Evolutionary conservation across 2,113 vertebrate genomes (phyloP), one percentile per base, ranked within the genome.

Genomic region (Brachyhypopomus occidentalis): DNA sequence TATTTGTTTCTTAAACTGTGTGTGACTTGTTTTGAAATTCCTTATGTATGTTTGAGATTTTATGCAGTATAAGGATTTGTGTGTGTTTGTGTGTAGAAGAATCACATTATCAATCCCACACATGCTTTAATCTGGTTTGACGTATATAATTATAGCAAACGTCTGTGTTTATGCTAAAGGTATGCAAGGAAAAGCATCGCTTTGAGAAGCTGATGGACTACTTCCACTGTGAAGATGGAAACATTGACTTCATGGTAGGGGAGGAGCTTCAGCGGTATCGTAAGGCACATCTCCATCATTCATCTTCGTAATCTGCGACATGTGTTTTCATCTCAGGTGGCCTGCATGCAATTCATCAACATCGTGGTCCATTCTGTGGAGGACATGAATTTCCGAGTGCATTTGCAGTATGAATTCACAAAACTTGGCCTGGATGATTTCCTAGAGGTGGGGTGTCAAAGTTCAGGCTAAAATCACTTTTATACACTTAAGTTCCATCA

Each of bases 261-360:
- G 3, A 38, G 67, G 4, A 1, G 23, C 45, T 71, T 72, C 20
- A 5, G 58, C 17, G 11, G 12, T 64, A 60, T 69, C 36, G n/a
- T 67, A 25, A 17, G 27, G n/a, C 27, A 73, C 4, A 20, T 22
- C 30, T 38, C 23, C 36, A 1, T 48, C 23, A 60, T 11, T 86
- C 69, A 11, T 36, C 9, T 81, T 64, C 60, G 34, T 36, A 22
- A 73, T 11, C 20, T 67, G 60, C 1, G 16, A 52, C 45, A 6
- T 67, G 52, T 67, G 27, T 72, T 27, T 76, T 66, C 36, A 62
- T 17, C 72, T 1, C 89, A 99, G 97, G 97, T 98, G 34, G 97
- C 97, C 72, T 98, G 97, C 88, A 99, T 99, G 97, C 97, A 99
- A 92, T 99, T 99, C 90, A 98, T 99, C 93, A 99, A 99, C 90